Evolutionary conservation across 2,113 vertebrate genomes (phyloP), one percentile per base, ranked within the genome.

Genomic region (Sterrhoptilus dennistouni): DNA sequence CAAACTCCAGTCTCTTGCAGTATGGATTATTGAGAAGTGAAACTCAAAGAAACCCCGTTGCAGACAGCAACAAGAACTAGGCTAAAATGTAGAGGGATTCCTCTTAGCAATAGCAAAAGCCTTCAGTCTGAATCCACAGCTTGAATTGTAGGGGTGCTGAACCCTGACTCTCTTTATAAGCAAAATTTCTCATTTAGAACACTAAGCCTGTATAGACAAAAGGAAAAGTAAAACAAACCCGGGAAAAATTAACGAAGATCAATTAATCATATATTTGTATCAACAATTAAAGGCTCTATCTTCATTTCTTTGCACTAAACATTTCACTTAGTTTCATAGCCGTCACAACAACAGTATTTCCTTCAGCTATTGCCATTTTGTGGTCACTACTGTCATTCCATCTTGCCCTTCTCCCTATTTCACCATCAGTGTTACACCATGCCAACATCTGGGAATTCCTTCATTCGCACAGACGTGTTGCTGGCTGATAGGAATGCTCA

Each of bases 391-490:
- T 54, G n/a, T 57, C 5, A 36, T 70, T 81, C 56, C 76, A 83
- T 35, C 13, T 44, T 77, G 70, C 12, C 12, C 35, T 79, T 83
- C 57, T 60, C 53, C 44, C 12, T 59, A 0, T 75, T 82, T 79
- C 36, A 53, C 40, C 15, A 21, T 21, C 57, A 69, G 27, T 9
- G 19, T 79, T 75, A 60, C 40, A 33, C 19, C 82, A 66, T 27
- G 24, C 24, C 1, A 0, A 19, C 20, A 75, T 33, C 45, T 10
- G 36, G 25, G 69, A 79, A 64, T 60, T 56, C 69, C 36, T 89
- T 84, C 38, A 18, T 76, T 78, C 31, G 35, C n/a, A n/a, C 38
- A 74, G 33, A 52, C 38, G 4, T 20, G 9, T 60, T 0, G 0
- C 33, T 69, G 53, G 31, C 27, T 81, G 59, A 18, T 7, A 52